Evolutionary conservation across 2,888 invertebrate species (phyloP).

Genomic region (Ophioninae sp.): DNA sequence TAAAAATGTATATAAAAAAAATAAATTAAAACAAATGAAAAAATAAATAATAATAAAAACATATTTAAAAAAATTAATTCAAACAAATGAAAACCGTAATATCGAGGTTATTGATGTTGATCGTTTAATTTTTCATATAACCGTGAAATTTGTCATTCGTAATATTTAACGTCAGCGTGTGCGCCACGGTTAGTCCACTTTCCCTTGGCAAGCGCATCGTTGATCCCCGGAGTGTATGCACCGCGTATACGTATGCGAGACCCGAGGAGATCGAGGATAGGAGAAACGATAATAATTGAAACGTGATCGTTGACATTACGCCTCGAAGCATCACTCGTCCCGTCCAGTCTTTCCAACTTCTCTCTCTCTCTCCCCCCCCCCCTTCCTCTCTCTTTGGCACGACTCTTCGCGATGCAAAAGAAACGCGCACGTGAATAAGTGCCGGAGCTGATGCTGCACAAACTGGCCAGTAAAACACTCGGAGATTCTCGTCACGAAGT

Average conservation of each 20-base stretch:
- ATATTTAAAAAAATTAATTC: too few species aligned
- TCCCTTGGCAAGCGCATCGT: slow-evolving; percentile 18
- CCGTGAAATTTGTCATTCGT: slow-evolving; percentile 31
- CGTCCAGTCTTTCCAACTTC: slow-evolving; percentile 4
- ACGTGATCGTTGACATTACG: slow-evolving; percentile 62
- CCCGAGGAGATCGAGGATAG: slow-evolving; percentile 49
- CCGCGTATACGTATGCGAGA: neutral
- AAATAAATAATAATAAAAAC: too few species aligned
- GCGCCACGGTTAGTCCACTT: slow-evolving; percentile 32
- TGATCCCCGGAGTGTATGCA: neutral
- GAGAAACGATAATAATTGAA: slow-evolving; percentile 62
- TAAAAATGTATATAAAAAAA: too few species aligned
- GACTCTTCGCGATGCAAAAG: slow-evolving; percentile 51
- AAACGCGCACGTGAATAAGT: slow-evolving; percentile 52
- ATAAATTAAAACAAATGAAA: too few species aligned
- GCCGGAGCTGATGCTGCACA: slow-evolving; percentile 39
- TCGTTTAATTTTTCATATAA: slow-evolving; percentile 42
- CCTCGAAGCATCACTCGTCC: slow-evolving; percentile 48
- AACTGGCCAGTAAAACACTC: slow-evolving; percentile 36
- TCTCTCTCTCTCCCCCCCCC: slow-evolving; percentile 11
- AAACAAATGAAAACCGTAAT: too few species aligned
- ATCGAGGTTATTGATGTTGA: slow-evolving; percentile 4
- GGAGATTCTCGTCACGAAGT: slow-evolving; percentile 75
- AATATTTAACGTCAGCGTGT: neutral
- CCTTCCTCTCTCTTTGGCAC: slow-evolving; percentile 1